phyloP scores from a whole-genome alignment of 2,113 vertebrate species.

The Ginglymostoma cirratum region DNA sequence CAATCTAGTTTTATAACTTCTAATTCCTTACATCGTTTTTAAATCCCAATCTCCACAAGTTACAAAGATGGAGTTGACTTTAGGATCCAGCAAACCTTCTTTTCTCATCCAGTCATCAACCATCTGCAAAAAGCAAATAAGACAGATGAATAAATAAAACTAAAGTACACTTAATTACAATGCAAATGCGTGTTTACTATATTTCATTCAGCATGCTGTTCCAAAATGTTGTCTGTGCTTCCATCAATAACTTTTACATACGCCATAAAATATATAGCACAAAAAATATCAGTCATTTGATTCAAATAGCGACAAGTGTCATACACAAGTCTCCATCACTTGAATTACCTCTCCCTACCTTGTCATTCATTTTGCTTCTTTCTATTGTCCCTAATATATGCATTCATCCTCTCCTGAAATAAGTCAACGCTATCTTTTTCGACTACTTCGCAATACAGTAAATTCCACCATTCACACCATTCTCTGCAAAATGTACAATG shows the following conservation, averaged over 20 bases:
- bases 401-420: background rate
- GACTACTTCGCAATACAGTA: background rate
- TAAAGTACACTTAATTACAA: background rate
- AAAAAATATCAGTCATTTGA: background rate
- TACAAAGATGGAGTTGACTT: conserved; percentile 76
- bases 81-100: conserved; percentile 74
- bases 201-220: background rate
- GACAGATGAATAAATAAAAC: conserved; percentile 5
- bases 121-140: conserved; percentile 60
- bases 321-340: background rate
- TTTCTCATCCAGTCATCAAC: conserved; percentile 76
- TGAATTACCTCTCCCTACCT: background rate
- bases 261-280: background rate
- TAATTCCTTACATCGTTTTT: conserved; percentile 70
- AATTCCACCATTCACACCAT: background rate
- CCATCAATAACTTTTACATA: background rate
- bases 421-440: background rate
- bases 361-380: background rate
- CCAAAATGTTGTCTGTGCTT: background rate
- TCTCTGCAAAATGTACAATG: background rate
- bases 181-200: background rate
- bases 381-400: background rate
- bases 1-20: background rate
- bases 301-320: background rate
- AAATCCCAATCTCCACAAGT: conserved; percentile 80